These are phyloP conservation scores for Idaea aversata DNA, from an alignment of 2,888 invertebrate genomes.

Conservation along the genomic window DNA sequence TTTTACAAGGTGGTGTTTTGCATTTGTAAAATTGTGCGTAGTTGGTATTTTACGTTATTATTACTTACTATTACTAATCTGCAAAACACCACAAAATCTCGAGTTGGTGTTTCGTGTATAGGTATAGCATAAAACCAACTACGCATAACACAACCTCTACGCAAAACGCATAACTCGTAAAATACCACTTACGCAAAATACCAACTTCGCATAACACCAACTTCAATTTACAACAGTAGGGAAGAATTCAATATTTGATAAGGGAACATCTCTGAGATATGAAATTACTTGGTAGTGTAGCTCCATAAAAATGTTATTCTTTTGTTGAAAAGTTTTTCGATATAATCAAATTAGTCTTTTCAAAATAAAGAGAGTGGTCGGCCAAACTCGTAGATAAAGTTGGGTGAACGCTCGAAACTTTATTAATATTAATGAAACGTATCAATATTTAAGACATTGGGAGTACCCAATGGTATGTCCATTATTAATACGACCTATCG, in stretches of 20 bases:
- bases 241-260: not conserved
- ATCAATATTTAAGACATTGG: not conserved
- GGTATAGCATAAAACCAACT: too few relatives aligned
- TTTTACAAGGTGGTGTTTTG: too few relatives aligned
- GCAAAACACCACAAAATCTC: too few relatives aligned
- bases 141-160: too few relatives aligned
- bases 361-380: slow-evolving; percentile 1
- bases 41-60: too few relatives aligned
- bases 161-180: too few relatives aligned
- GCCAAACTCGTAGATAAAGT: not conserved
- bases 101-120: too few relatives aligned
- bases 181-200: too few relatives aligned
- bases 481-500: not conserved
- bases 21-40: too few relatives aligned
- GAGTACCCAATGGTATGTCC: not conserved
- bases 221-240: too few relatives aligned
- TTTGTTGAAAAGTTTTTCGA: slow-evolving; percentile 1
- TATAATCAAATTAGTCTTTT: not conserved
- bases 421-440: slow-evolving; percentile 1
- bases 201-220: too few relatives aligned
- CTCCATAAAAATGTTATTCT: not conserved
- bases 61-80: too few relatives aligned
- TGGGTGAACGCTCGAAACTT: slow-evolving; percentile 1
- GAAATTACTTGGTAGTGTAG: not conserved
- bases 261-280: not conserved